Evolutionary conservation across 2,113 vertebrate species (phyloP), one percentile per base, ranked within the genome.

Genomic region (Cranoglanis bouderius): DNA sequence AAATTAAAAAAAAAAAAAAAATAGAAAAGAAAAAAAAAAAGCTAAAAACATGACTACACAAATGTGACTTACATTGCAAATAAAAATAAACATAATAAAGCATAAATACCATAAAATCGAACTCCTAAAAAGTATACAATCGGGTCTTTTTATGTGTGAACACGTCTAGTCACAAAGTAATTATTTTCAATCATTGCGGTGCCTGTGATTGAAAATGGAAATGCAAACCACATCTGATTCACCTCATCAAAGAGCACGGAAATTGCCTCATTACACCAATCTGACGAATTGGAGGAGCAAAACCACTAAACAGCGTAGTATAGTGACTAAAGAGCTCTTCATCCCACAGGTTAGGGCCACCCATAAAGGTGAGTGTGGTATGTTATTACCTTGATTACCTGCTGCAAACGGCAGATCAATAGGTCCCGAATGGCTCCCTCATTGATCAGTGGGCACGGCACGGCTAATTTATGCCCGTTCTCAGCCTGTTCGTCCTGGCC

Each of bases 391-490:
- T 87, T 89, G 92, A 91, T 93, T 92, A 91, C 90, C 87, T 88
- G 91, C 91, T 65, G 51, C 90, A 91, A 93, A 92, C 91, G 90
- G 86, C 92, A 91, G 94, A 96, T 96, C 96, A 94, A 95, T 96
- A 94, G 92, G 93, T 93, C 94, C 92, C 85, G 93, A 93, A 92
- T 84, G 43, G 93, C 92, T 92, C 92, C 92, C 90, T 90, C 94
- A 95, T 95, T 93, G 95, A 96, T 96, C 95, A 94, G 92, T 90
- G 84, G 87, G 92, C 90, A 90, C 90, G 90, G 87, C 78, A 87
- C 87, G 91, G 93, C 93, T 95, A 95, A 96, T 96, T 95, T 95
- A 95, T 95, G 93, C 94, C 92, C 91, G 80, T 91, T 93, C 94
- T 93, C 90, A 87, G 82, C 90, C 91, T 86, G 92, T 94, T 93